A percentile compares a stretch with the other conserved stretches of the same genome.
Evolutionary conservation across 2,113 vertebrate species (phyloP).

Genomic region (Notarius lentiginosus): DNA sequence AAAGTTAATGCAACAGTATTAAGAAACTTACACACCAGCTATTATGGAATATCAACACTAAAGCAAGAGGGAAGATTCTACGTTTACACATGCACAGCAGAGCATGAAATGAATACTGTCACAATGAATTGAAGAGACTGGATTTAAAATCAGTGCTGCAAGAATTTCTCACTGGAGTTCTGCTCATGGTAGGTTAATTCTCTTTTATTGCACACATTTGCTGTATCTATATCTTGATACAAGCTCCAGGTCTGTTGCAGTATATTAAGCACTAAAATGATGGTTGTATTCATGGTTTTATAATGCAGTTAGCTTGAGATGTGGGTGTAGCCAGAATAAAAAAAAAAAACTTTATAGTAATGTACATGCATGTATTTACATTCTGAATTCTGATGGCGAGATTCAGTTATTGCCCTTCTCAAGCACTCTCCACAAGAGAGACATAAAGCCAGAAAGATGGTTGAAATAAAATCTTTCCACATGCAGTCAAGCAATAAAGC

Average conservation of each 20-base stretch:
- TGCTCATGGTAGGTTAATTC: neutral
- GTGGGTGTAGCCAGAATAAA: neutral
- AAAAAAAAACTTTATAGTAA: no score
- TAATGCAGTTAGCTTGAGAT: neutral
- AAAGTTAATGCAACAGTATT: neutral
- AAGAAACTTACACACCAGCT: neutral
- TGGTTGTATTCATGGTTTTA: neutral
- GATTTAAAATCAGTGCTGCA: constrained; percentile 15
- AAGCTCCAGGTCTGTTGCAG: neutral
- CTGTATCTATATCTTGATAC: constrained; percentile 1
- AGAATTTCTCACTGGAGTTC: neutral
- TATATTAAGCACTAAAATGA: neutral
- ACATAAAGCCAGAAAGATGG: neutral
- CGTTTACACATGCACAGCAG: neutral
- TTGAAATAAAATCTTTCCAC: constrained; percentile 11
- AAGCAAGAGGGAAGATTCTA: neutral
- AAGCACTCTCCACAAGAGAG: neutral
- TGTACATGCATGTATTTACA: neutral
- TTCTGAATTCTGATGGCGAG: no score
- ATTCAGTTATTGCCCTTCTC: neutral
- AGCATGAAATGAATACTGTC: constrained; percentile 11
- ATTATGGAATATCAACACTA: neutral
- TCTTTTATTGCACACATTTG: neutral
- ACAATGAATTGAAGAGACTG: neutral
- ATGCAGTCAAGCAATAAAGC: constrained; percentile 8